Evolutionary conservation across 2,113 vertebrate genomes (phyloP), one percentile per base, ranked within the genome.

Genomic region (Cavia porcellus): DNA sequence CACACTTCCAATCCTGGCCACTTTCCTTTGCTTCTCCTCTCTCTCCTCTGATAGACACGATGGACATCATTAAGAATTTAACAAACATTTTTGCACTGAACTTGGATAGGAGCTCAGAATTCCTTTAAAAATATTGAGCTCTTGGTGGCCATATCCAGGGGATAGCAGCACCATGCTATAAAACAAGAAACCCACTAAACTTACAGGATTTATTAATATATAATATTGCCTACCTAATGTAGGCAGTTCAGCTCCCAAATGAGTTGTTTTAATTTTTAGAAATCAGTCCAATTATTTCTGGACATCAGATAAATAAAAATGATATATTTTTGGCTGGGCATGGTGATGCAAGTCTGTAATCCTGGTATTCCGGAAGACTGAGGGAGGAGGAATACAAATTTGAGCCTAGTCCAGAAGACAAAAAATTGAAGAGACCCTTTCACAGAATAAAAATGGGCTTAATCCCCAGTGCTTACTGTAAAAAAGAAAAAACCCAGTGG

Each of bases 241-340:
- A 83, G n/a, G 57, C 28, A 61, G 66, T n/a, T 95, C 15, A 90
- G 28, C 38, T 90, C 19, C 32, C 25, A 90, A 75, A 90, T 82
- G 47, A 86, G 66, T 68, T 61, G 66, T 24, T 62, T 96, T 7
- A 52, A 24, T 80, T 75, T 81, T 82, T 28, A 61, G 83, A 94
- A 96, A 50, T 28, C 17, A 75, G 70, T 24, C 32, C 72, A 92
- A 86, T 59, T 88, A 79, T 66, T 82, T 92, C 92, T 19, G 32
- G 57, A 61, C 1, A 72, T 50, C 70, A 52, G 80, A 0, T 95
- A 96, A 92, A 92, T 88, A 50, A 90, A 85, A 92, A 77, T 3
- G 32, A 3, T 86, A 9, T 15, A 30, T 70, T 47, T 93, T 57
- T 57, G 57, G 2, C 68, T 90, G 59, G 32, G 32, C 7, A 19